phyloP scores from a whole-genome alignment of 2,113 vertebrate species.

The Clupea harengus region DNA sequence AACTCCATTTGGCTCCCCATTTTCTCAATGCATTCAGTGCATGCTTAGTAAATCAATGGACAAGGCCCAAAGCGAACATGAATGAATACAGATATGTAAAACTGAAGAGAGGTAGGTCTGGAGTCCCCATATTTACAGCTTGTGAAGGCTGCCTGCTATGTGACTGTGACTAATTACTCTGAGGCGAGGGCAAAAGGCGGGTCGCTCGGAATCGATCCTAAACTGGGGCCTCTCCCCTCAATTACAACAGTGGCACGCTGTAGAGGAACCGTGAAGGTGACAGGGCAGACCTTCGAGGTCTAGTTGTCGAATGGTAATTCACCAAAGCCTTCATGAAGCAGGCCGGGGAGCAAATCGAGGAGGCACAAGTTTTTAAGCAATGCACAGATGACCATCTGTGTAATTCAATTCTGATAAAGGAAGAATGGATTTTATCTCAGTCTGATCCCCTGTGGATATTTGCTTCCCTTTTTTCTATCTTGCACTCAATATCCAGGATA shows the following conservation, averaged over 20 bases:
- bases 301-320: conserved; percentile 4
- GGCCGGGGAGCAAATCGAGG: background rate
- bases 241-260: background rate
- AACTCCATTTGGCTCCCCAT: background rate
- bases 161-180: conserved; percentile 7
- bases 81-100: background rate
- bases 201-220: background rate
- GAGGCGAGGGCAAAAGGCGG: conserved; percentile 11
- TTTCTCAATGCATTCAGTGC: background rate
- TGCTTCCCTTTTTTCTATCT: background rate
- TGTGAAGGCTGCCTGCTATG: conserved; percentile 1
- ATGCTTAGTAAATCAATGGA: background rate
- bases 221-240: background rate
- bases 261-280: conserved; percentile 51
- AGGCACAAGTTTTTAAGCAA: background rate
- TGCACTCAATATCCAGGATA: background rate
- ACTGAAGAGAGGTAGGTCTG: background rate
- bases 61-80: background rate
- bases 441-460: background rate
- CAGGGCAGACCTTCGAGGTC: conserved; percentile 23
- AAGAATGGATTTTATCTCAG: conserved; percentile 9
- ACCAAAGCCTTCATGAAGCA: background rate
- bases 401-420: conserved; percentile 1
- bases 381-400: conserved; percentile 11
- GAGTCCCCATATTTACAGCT: background rate